Evolutionary conservation across 2,113 vertebrate genomes (phyloP), one percentile per base, ranked within the genome.

Genomic region (Sylvilagus bachmani): DNA sequence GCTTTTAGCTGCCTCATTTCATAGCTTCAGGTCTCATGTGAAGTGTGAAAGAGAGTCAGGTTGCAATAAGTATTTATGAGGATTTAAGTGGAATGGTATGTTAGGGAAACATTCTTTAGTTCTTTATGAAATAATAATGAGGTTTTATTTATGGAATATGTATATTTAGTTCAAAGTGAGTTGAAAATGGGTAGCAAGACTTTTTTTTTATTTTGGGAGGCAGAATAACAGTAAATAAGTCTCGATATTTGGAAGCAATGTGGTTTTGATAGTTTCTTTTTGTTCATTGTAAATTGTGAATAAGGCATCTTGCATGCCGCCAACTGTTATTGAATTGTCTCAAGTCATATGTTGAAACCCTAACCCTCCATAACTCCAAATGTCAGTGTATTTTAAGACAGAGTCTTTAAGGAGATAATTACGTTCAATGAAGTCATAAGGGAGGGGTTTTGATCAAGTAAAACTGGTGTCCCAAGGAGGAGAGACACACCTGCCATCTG

Each of bases 61-160:
- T 86, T 86, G 19, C 16, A 70, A 78, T 74, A 95, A 94, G 44
- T 62, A 86, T 51, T 80, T 49, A 21, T 2, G 29, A 95, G 29
- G 16, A 79, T 77, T 90, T 89, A 86, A 92, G 62, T 69, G 58
- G 49, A 33, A 79, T 62, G 62, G 12, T 62, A 25, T 75, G 21
- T 61, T 90, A 95, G 75, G 85, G 49, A 92, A 79, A 86, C 36
- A 53, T 29, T 90, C 16, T 75, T 38, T 67, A 27, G 44, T 53
- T 92, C 55, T 83, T 82, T 93, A 83, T 67, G 86, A 95, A 94
- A 89, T 79, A 82, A 78, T 69, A 80, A 96, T 79, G 82, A 97
- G 14, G 16, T 94, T 69, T 89, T 91, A 88, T 81, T 96, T 49
- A 53, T 94, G 55, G n/a, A 3, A 27, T 89, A 80, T 84, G 16